These are phyloP conservation scores for Phallusia fumigata DNA, from an alignment of 23 tunicate genomes.

Conservation along the genomic window DNA sequence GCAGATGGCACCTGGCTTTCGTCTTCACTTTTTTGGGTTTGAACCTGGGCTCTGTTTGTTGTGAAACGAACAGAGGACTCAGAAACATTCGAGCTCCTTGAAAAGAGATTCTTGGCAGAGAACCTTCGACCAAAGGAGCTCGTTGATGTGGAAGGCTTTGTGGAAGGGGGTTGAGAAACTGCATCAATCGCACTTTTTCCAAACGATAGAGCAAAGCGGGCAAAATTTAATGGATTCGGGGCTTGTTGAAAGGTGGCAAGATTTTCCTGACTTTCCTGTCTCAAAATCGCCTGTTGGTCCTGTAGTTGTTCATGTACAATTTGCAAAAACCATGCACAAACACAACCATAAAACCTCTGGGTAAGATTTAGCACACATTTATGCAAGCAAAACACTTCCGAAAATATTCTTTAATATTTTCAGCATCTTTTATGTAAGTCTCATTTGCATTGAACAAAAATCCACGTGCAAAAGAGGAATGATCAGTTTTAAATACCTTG, in stretches of 20 bases:
- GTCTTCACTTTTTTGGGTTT: background rate
- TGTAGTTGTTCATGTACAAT: background rate
- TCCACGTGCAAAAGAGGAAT: background rate
- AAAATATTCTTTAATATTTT: background rate
- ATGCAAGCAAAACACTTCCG: too few species aligned
- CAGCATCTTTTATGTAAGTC: background rate
- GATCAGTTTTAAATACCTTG: slow-evolving; percentile 7
- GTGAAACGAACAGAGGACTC: background rate
- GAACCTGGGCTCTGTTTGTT: background rate
- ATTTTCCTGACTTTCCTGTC: slow-evolving; percentile 3
- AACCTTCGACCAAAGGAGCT: slow-evolving; percentile 3
- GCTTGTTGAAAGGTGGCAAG: background rate
- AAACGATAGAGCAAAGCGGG: slow-evolving; percentile 10
- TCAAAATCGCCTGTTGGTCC: background rate
- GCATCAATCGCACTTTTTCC: slow-evolving; percentile 9
- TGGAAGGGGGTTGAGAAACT: background rate
- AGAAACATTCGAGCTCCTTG: background rate
- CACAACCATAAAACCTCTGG: background rate
- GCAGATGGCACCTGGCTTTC: background rate
- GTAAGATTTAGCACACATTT: too few species aligned
- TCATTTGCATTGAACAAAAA: background rate
- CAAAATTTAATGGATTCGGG: background rate
- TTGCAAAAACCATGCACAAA: background rate
- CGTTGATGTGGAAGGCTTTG: background rate
- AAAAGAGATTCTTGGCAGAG: background rate